These are phyloP conservation scores for Glaucomys volans DNA, from an alignment of 2,113 vertebrate genomes.

Conservation along the genomic window DNA sequence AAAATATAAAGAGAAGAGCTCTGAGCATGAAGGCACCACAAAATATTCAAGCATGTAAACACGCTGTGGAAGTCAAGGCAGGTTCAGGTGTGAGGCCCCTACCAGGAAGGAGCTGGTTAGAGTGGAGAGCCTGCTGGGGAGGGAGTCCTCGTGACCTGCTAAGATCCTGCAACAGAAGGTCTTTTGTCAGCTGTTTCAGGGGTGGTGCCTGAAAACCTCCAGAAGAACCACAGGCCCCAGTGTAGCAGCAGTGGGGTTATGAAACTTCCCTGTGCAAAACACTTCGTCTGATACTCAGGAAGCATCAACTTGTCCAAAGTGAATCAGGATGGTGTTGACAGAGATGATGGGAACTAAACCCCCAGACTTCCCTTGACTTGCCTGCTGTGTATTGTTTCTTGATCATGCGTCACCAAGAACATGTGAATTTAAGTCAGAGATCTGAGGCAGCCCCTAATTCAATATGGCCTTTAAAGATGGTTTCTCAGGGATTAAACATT, in stretches of 20 bases:
- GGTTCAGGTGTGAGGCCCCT: not conserved
- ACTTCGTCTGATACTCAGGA: not conserved
- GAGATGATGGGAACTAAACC: fast-evolving
- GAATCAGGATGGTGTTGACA: fast-evolving
- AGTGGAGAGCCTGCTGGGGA: not conserved
- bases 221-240: not conserved
- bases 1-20: not conserved
- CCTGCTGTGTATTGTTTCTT: not conserved
- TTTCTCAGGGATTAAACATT: not conserved
- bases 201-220: not conserved
- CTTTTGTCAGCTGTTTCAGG: too few species aligned
- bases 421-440: not conserved
- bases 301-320: not conserved
- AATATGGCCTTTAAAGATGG: not conserved
- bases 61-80: not conserved
- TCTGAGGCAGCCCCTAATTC: not conserved
- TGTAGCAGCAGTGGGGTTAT: not conserved
- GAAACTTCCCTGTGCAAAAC: not conserved
- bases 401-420: not conserved
- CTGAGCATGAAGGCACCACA: fast-evolving
- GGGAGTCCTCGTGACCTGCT: not conserved
- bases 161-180: not conserved
- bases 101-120: not conserved
- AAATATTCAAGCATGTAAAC: fast-evolving
- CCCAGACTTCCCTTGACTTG: not conserved